Evolutionary conservation across 1,140 invertebrate species (phyloP), one percentile per base, ranked within the genome.

Genomic region (Rhynchophorus ferrugineus): DNA sequence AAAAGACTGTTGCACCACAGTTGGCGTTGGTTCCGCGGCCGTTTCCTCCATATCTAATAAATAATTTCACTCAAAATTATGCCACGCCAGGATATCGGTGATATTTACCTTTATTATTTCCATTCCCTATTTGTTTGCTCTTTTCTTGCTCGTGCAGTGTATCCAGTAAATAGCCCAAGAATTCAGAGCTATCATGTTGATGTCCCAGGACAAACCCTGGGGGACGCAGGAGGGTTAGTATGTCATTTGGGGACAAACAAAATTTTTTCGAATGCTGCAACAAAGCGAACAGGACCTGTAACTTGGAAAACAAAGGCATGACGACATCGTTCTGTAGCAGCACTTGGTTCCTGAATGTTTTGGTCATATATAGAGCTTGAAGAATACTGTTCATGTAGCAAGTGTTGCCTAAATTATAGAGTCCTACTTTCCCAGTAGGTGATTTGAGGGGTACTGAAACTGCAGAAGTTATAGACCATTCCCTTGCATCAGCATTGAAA

Each of bases 161-260:
- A 61, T 87, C 83, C 44, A 87, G 68, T 2, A 87, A 65, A 66
- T 82, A 85, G 74, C 84, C 82, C 36, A 93, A 75, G 73, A 89
- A 91, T 72, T 93, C 89, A 1, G 87, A 89, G 68, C 87, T 90
- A 62, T 92, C 89, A 62, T 93, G 89, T 61, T 91, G 89, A 57
- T 83, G 76, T 17, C 86, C 82, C 17, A 74, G 73, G 18, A 78
- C 75, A 67, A 93, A 91, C 63, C 84, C 86, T 0, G 83, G 76
- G 7, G 88, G 88, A 56, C 82, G 73, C 0, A 84, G 79, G 0
- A 78, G 74, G 41, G 74, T 71, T 34, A 84, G 71, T 61, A 90
- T 82, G 37, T 81, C 80, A 19, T 71, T 75, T 0, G 89, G 86
- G n/a, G 82, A 78, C 46, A 87, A 66, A 22, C 79, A 77, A 20